Evolutionary conservation across 2,113 vertebrate genomes (phyloP).

Genomic region (Dromiciops gliroides): DNA sequence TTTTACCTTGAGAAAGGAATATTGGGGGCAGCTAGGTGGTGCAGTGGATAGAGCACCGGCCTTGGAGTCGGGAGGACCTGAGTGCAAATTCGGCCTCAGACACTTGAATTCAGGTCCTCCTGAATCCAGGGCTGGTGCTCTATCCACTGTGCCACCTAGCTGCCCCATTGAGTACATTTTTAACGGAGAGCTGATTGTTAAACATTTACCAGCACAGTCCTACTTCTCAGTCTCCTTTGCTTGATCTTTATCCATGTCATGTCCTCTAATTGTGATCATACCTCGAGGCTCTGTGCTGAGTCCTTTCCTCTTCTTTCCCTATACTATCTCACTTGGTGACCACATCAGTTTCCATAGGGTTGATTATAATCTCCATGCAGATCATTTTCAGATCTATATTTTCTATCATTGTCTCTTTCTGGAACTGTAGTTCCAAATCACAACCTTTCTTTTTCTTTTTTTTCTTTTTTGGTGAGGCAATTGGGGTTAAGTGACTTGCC

Average conservation of each 20-base stretch:
- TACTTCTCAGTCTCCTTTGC: neutral
- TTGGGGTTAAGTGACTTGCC: too few relatives aligned
- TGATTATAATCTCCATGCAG: neutral
- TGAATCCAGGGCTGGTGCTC: too few relatives aligned
- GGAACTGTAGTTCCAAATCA: neutral
- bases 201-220: neutral
- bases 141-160: too few relatives aligned
- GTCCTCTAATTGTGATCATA: neutral
- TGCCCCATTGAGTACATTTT: neutral
- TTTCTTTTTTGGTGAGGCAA: too few relatives aligned
- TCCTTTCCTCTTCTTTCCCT: neutral
- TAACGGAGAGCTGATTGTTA: neutral
- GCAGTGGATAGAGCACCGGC: too few relatives aligned
- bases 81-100: too few relatives aligned
- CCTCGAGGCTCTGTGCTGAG: neutral
- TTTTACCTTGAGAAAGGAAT: neutral
- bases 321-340: neutral
- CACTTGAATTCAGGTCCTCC: too few relatives aligned
- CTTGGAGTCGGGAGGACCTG: too few relatives aligned
- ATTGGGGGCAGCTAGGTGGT: too few relatives aligned
- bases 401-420: neutral
- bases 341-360: neutral
- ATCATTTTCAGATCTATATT: neutral
- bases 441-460: too few relatives aligned
- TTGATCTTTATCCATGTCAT: neutral